Percentiles rank a stretch among this genome's conserved stretches.
These are phyloP conservation scores for Gobiocypris rarus DNA, from an alignment of 2,113 vertebrate species.

Conservation along the genomic window DNA sequence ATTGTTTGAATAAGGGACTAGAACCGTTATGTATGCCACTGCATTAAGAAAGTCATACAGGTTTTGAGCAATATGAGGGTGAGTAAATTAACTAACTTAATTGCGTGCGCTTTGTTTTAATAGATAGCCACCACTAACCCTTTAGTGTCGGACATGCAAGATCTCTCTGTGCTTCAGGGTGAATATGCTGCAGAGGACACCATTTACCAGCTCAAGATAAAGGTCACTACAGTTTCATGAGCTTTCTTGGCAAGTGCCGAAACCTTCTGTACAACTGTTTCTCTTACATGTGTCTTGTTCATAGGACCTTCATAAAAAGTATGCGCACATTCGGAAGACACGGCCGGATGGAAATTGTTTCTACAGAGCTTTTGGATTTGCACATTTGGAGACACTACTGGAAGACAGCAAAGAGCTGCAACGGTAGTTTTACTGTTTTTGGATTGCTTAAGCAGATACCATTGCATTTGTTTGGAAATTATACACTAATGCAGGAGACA, in stretches of 20 bases:
- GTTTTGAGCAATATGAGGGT: neutral
- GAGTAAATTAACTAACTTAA: neutral
- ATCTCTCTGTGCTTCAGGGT: constrained; percentile 84
- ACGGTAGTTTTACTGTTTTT: constrained; percentile 69
- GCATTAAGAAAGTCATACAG: neutral
- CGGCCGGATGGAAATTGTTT: constrained; percentile 94
- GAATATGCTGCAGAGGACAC: constrained; percentile 89
- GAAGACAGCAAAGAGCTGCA: constrained; percentile 90
- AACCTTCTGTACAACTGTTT: neutral
- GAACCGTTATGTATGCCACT: neutral
- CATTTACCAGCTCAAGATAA: constrained; percentile 93
- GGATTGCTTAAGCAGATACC: neutral
- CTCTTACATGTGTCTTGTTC: neutral
- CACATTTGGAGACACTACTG: constrained; percentile 89
- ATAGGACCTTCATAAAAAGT: constrained; percentile 91
- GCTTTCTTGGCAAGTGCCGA: neutral
- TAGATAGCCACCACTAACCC: constrained; percentile 92
- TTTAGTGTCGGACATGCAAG: constrained; percentile 89
- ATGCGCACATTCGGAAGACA: constrained; percentile 89
- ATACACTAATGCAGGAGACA: neutral
- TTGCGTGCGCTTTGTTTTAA: constrained; percentile 38
- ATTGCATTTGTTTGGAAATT: neutral
- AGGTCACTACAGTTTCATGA: constrained; percentile 73
- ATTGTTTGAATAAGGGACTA: neutral
- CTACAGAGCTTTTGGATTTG: constrained; percentile 92